Percentiles rank a stretch among this genome's conserved stretches.
These are phyloP conservation scores for Stichodactyla helianthus DNA, from an alignment of 64 coral and sea anemone genomes.

Conservation along the genomic window DNA sequence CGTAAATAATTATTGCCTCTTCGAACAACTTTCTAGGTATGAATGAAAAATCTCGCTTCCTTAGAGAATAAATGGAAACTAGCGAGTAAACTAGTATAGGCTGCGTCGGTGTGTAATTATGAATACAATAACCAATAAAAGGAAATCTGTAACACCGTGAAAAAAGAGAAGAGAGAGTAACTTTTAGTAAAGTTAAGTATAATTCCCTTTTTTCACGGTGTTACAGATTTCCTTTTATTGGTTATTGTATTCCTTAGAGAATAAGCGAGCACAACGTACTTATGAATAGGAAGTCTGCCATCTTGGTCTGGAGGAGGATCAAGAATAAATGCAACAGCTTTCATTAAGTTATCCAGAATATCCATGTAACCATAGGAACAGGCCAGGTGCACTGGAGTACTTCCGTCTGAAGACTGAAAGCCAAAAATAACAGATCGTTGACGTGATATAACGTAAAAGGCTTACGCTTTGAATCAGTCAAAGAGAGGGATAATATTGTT, in stretches of 20 bases:
- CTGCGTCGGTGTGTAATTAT: no score
- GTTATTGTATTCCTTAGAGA: neutral
- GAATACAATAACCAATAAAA: no score
- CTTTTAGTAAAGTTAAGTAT: no score
- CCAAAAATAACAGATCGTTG: neutral
- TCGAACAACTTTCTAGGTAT: no score
- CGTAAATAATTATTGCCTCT: no score
- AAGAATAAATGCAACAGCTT: conserved; percentile 76
- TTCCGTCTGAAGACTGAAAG: conserved; percentile 63
- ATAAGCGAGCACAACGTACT: conserved; percentile 13
- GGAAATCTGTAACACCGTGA: no score
- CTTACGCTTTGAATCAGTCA: neutral
- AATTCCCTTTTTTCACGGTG: no score
- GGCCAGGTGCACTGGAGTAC: conserved; percentile 75
- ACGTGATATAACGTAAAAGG: neutral
- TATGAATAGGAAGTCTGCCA: conserved; percentile 83
- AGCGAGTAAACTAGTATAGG: no score
- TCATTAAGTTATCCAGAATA: conserved; percentile 83
- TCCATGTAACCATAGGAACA: conserved; percentile 95
- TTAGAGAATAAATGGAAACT: neutral
- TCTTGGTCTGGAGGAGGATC: conserved; percentile 77
- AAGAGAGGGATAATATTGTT: no score
- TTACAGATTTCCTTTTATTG: no score
- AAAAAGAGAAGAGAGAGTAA: no score
- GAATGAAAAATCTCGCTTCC: no score